These are phyloP conservation scores for Potorous gilbertii DNA, from an alignment of 2,797 vertebrate genomes.

Conservation along the genomic window DNA sequence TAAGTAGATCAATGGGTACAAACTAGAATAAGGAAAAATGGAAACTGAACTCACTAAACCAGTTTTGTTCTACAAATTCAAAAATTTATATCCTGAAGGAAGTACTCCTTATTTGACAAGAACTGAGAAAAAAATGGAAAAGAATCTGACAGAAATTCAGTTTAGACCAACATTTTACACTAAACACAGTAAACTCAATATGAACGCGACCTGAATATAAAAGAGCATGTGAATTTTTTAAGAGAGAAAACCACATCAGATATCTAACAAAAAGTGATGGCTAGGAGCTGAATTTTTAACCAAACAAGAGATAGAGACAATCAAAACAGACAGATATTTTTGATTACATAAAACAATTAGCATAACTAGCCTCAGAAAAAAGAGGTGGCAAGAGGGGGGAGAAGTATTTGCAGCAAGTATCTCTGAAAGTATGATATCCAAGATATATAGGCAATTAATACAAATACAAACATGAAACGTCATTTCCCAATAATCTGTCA, in stretches of 20 bases:
- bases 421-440: neutral
- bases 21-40: no score
- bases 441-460: neutral
- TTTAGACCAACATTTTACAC: neutral
- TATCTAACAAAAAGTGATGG: neutral
- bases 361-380: neutral
- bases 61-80: neutral
- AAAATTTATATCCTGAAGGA: neutral
- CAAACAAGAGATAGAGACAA: neutral
- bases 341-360: neutral
- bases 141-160: neutral
- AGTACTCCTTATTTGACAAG: neutral
- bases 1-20: neutral
- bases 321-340: neutral
- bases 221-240: no score
- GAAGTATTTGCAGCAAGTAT: neutral
- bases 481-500: neutral
- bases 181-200: no score
- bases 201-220: no score
- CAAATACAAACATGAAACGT: neutral
- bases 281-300: neutral
- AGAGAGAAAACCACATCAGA: neutral
- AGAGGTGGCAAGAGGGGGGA: no score
- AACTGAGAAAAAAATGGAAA: neutral
- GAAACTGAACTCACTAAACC: neutral